Evolutionary conservation across 2,888 invertebrate genomes (phyloP), one percentile per base, ranked within the genome.

Genomic region (Epistrophella euchroma): DNA sequence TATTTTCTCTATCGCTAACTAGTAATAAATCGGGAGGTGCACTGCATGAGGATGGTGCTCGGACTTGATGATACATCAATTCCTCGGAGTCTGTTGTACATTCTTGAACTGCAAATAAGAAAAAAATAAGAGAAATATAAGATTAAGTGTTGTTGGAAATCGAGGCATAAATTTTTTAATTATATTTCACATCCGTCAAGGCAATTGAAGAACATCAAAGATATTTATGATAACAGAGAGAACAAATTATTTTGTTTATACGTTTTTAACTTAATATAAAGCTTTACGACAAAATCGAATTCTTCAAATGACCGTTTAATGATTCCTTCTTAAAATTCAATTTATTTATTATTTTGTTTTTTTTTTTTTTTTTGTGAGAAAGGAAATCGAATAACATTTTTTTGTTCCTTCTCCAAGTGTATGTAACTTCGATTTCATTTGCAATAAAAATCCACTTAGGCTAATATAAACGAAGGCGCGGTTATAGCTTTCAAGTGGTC

Each of bases 51-150:
- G 95, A 95, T 56, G 94, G 93, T 52, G 95, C 94, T 55, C 95
- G 93, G 56, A 92, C 91, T 88, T 92, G 93, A 88, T 92, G 92
- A 58, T 95, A 95, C 90, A 96, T 94, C 91, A 96, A 91, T 91
- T 96, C 96, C 89, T 96, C 96, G 0, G 95, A 95, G 90, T 96
- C 96, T 52, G 95, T 95, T 81, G 95, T 93, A 90, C 95, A 94
- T 91, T 95, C 95, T 88, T 94, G 94, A 62, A 95, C 95, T 95
- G 93, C 43, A 94, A 93, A 86, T 28, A 70, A n/a, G n/a, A 60
- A 60, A 15, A 70, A 70, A 19, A 45, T n/a, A 32, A 56, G 25
- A 19, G 37, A 25, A 25, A 17, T 43, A 28, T 17, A 45, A 35
- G 7, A 22, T 22, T 15, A 60, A 22, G 6, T 37, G 11, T 11